Base-by-base conservation (phyloP, 1,140 invertebrate genomes). In the Eubasilissa regina region DNA sequence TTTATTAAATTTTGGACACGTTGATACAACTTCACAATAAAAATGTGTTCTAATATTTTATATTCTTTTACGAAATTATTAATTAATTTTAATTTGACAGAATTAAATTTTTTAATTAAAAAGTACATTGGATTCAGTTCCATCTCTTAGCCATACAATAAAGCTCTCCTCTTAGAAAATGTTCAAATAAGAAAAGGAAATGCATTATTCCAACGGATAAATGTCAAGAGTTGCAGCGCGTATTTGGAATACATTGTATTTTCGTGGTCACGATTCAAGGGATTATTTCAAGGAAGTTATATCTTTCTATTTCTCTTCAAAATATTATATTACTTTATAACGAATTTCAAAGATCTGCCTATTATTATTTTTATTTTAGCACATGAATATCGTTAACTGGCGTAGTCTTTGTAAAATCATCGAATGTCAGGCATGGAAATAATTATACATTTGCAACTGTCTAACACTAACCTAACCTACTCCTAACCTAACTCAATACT, bases 141-240 rank as follows among this genome's bases (percentile, higher is more conserved):
- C 3, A 44, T n/a, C 60, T 64, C 25, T 25, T 21, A 0, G 35
- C 21, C 19, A 60, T 4, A 60, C 21, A 60, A 21, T 19, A 35
- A 43, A 62, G 13, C 25, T 35, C 8, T 51, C 8, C 60, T 0
- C 35, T n/a, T 21, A 64, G 60, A 64, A 11, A 19, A n/a, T 13
- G 4, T 43, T 43, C 8, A 25, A 43, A 62, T 62, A 10, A 0
- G 25, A 43, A 43, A n/a, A 58, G 60, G 13, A 43, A 64, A 43
- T 64, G 60, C 60, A 64, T 64, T 43, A 43, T 64, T 64, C 35
- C n/a, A 9, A 35, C 10, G 35, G 25, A 4, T 11, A 25, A 64
- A 64, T 43, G 60, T 64, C 60, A 13, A 12, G 1, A 35, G 4
- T 21, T 43, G 11, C 58, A 62, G 11, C 25, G 25, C 21, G 21